phyloP scores from a whole-genome alignment of 1,140 invertebrate genomes.

The Agraylea sexmaculata region DNA sequence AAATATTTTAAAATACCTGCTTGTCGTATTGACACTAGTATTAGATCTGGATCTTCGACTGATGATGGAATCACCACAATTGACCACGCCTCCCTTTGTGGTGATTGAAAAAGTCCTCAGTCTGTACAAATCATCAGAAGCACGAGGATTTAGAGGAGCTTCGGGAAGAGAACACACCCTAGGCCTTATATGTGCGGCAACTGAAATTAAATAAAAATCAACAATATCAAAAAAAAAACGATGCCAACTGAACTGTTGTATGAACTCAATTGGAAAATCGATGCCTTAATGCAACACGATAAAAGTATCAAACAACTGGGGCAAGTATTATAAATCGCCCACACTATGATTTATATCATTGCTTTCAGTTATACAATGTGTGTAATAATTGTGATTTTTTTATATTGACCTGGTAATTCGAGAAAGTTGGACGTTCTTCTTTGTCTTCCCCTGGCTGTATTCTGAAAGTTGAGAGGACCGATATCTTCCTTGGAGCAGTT shows the following conservation, averaged over 20 bases:
- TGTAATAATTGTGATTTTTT: no score
- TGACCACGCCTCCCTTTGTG: slow-evolving; percentile 72
- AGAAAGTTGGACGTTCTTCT: slow-evolving; percentile 73
- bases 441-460: slow-evolving; percentile 58
- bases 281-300: no score
- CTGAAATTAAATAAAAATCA: slow-evolving; percentile 34
- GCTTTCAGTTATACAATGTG: no score
- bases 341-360: no score
- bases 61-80: slow-evolving; percentile 80
- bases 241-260: no score
- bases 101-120: slow-evolving; percentile 81
- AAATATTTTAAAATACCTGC: slow-evolving; percentile 44
- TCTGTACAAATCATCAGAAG: slow-evolving; percentile 71
- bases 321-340: no score
- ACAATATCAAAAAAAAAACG: no score
- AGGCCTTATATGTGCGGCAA: slow-evolving; percentile 68
- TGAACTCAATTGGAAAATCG: no score
- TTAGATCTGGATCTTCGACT: slow-evolving; percentile 67
- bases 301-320: no score
- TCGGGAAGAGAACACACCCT: slow-evolving; percentile 74
- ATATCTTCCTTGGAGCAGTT: slow-evolving; percentile 64
- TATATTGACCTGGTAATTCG: slow-evolving; percentile 64
- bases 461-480: slow-evolving; percentile 64
- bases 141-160: slow-evolving; percentile 68
- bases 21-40: slow-evolving; percentile 71